Conservation (phyloP, 2,888 invertebrate species). For the Quadroppia sp. region DNA sequence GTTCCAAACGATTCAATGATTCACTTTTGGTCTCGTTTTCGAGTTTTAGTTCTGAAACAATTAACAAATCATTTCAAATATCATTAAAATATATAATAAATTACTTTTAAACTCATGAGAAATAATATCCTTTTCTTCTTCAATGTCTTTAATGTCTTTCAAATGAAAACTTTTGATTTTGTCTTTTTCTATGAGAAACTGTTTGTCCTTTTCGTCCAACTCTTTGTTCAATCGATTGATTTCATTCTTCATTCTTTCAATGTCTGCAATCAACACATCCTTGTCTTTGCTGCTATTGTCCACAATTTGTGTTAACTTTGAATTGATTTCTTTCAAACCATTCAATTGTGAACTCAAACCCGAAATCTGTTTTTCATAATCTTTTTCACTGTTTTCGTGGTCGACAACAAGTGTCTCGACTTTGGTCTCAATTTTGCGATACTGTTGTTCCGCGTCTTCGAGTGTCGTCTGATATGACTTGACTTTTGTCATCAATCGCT, state of each 20-base stretch:
- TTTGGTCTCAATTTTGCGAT: constrained; percentile 36
- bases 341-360: not conserved
- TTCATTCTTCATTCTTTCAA: constrained; percentile 13
- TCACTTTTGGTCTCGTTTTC: constrained; percentile 9
- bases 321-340: not conserved
- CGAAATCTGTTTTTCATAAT: constrained; percentile 30
- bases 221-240: constrained; percentile 20
- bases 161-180: not conserved
- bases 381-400: constrained; percentile 34
- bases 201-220: constrained; percentile 19
- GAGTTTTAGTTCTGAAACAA: constrained; percentile 22
- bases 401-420: constrained; percentile 36
- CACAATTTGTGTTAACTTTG: not conserved
- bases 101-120: constrained; percentile 28
- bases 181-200: constrained; percentile 26
- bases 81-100: not conserved
- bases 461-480: constrained; percentile 29
- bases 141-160: constrained; percentile 5
- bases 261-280: not conserved
- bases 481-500: constrained; percentile 24
- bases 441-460: constrained; percentile 42
- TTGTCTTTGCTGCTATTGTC: not conserved
- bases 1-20: not conserved
- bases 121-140: constrained; percentile 1
- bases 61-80: not conserved